Evolutionary conservation across 2,888 invertebrate genomes (phyloP).

Genomic region (Drosophila limbata): DNA sequence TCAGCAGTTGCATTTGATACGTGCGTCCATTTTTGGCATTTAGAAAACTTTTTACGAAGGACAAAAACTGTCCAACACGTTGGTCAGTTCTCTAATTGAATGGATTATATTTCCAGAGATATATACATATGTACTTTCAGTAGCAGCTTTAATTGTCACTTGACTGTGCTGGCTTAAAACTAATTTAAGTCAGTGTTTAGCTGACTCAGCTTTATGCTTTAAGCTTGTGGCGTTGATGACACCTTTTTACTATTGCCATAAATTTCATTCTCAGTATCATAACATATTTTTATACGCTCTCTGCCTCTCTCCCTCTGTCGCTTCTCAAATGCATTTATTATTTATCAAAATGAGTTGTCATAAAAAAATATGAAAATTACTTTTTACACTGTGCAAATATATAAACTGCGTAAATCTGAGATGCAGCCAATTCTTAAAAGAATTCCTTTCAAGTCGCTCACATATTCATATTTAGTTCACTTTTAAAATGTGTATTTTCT

Average conservation of each 20-base stretch:
- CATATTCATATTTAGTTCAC: constrained; percentile 1
- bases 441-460: background rate
- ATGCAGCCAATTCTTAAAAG: background rate
- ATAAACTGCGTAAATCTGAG: background rate
- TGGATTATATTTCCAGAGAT: constrained; percentile 42
- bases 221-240: constrained; percentile 9
- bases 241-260: constrained; percentile 49
- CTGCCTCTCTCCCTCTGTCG: background rate
- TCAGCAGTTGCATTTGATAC: constrained; percentile 45
- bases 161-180: constrained; percentile 7
- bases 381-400: constrained; percentile 14
- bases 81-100: constrained; percentile 53
- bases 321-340: constrained; percentile 58
- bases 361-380: constrained; percentile 59
- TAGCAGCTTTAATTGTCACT: constrained; percentile 30
- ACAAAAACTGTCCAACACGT: constrained; percentile 17
- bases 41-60: constrained; percentile 40
- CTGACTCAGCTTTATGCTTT: background rate
- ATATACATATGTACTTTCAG: background rate
- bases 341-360: constrained; percentile 60
- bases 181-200: background rate
- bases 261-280: constrained; percentile 40
- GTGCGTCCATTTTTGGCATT: constrained; percentile 57
- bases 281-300: constrained; percentile 31
- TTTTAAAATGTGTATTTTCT: background rate